Conservation (phyloP, 1,140 invertebrate genomes). For the Atta cephalotes region DNA sequence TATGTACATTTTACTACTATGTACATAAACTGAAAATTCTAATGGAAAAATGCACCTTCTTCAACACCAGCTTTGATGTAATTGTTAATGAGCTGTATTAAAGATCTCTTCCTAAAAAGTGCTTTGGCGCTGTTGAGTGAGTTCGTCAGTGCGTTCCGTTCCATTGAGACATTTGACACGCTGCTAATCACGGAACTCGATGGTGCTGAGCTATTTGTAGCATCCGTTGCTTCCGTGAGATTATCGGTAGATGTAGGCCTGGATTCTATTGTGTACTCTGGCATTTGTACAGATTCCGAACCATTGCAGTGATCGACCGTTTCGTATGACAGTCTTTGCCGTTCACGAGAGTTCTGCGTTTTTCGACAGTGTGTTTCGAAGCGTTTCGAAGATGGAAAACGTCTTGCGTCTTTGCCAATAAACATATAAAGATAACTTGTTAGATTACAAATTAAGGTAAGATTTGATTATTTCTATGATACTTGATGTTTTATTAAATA, state of each 20-base stretch:
- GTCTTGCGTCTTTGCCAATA: background rate
- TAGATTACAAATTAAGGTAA: background rate
- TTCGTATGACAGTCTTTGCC: conserved; percentile 19
- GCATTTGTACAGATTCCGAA: conserved; percentile 33
- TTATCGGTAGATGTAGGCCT: conserved; percentile 59
- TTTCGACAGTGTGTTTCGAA: background rate
- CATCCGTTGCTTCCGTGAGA: conserved; percentile 48
- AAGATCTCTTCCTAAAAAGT: conserved; percentile 65
- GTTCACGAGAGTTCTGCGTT: conserved; percentile 32
- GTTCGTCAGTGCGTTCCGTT: conserved; percentile 30
- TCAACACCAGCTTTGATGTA: conserved; percentile 75
- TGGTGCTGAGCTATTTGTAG: conserved; percentile 40
- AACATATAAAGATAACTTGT: background rate
- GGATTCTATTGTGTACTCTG: conserved; percentile 55
- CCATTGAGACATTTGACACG: conserved; percentile 55
- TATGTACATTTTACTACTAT: background rate
- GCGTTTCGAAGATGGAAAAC: background rate
- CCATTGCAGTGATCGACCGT: background rate
- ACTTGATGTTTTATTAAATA: background rate
- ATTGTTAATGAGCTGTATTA: conserved; percentile 73
- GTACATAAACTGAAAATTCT: background rate
- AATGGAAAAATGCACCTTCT: conserved; percentile 65
- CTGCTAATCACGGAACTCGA: conserved; percentile 60
- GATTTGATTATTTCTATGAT: background rate
- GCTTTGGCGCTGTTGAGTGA: conserved; percentile 60